Percentiles rank a stretch among this genome's conserved stretches.
Evolutionary conservation across 2,797 vertebrate species (phyloP).

Genomic region (Tauraco hartlaubi): DNA sequence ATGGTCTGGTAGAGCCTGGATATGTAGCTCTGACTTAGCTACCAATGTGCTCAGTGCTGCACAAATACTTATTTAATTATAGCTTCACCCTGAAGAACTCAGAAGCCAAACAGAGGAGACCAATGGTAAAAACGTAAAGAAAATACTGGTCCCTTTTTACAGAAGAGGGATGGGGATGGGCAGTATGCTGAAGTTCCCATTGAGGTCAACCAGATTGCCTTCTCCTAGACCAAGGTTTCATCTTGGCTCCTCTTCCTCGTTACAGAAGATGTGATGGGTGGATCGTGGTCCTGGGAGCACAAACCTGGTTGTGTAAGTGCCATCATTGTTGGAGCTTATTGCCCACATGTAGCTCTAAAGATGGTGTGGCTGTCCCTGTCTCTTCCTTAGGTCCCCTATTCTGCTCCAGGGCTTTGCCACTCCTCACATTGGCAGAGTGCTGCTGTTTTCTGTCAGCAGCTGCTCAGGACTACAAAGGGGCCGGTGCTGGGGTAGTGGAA

Average conservation of each 20-base stretch:
- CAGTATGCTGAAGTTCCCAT: background rate
- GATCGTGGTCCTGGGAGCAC: background rate
- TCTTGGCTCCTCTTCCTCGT: background rate
- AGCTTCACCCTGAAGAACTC: background rate
- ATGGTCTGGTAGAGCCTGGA: background rate
- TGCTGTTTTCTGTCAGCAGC: rapidly evolving
- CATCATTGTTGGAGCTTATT: background rate
- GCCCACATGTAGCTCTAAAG: background rate
- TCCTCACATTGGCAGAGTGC: background rate
- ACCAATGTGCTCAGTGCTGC: background rate
- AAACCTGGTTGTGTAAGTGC: background rate
- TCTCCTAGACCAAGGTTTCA: background rate
- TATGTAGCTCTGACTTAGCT: background rate
- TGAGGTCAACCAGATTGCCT: background rate
- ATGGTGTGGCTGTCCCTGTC: background rate
- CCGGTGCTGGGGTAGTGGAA: background rate
- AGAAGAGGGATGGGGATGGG: background rate
- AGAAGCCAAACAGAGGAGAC: background rate
- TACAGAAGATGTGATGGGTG: background rate
- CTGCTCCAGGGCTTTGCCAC: background rate
- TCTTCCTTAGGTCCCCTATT: background rate
- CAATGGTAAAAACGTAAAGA: background rate
- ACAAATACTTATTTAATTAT: background rate
- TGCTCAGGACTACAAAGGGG: background rate
- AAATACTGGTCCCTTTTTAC: background rate